These are phyloP conservation scores for Etia nguti DNA, from an alignment of 2,113 vertebrate species.

Conservation along the genomic window DNA sequence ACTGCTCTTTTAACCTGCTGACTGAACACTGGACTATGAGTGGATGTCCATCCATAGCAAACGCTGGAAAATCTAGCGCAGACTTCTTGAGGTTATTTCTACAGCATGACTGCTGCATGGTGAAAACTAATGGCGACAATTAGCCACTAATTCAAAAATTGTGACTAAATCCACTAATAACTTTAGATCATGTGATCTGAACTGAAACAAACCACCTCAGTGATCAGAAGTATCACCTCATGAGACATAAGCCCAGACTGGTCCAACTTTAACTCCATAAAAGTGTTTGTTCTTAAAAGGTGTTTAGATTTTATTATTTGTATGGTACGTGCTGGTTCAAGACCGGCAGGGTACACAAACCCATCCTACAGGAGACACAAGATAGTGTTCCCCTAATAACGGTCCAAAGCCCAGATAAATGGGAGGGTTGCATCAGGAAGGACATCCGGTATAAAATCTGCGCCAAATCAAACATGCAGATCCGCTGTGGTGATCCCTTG, in stretches of 20 bases:
- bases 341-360: background rate
- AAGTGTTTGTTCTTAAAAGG: background rate
- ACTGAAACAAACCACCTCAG: background rate
- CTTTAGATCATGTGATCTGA: background rate
- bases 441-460: background rate
- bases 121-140: background rate
- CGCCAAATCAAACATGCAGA: background rate
- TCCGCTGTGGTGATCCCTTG: background rate
- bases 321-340: background rate
- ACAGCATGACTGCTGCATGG: background rate
- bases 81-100: background rate
- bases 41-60: background rate
- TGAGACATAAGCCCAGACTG: background rate
- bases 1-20: background rate
- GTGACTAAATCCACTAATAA: background rate
- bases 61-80: background rate
- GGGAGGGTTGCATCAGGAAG: background rate
- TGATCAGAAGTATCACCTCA: background rate
- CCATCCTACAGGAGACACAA: background rate
- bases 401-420: background rate
- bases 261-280: background rate
- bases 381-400: background rate
- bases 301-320: background rate
- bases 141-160: background rate
- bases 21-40: background rate